Evolutionary conservation across 2,797 vertebrate species (phyloP).

Genomic region (Enteromius fasciolatus): DNA sequence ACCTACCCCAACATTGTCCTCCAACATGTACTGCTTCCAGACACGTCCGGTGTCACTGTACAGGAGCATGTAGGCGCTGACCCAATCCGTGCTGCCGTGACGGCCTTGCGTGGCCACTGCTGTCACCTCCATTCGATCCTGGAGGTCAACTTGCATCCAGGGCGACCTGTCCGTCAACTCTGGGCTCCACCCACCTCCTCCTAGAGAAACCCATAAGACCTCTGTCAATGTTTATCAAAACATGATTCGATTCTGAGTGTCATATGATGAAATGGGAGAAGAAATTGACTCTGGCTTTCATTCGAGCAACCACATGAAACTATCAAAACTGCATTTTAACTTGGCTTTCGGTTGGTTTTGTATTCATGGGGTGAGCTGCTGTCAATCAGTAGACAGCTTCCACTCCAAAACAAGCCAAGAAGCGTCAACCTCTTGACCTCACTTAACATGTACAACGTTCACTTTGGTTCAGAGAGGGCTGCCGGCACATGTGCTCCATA

Average conservation of each 20-base stretch:
- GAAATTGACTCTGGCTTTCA: neutral
- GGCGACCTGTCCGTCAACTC: conserved; percentile 83
- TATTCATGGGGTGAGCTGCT: neutral
- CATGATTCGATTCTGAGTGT: neutral
- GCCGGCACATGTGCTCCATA: conserved; percentile 35
- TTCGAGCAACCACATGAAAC: neutral
- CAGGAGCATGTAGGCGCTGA: conserved; percentile 88
- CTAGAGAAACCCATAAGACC: conserved; percentile 69
- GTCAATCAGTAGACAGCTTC: conserved; percentile 7
- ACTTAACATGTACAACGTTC: conserved; percentile 46
- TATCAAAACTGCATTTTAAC: neutral
- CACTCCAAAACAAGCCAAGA: conserved; percentile 17
- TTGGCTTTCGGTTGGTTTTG: conserved; percentile 6
- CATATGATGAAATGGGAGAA: neutral
- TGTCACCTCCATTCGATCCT: conserved; percentile 90
- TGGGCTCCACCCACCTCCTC: conserved; percentile 94
- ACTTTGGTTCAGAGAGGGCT: neutral
- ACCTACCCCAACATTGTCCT: conserved; percentile 89
- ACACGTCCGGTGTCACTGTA: conserved; percentile 91
- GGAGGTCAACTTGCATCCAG: conserved; percentile 95
- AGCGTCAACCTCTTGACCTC: conserved; percentile 35
- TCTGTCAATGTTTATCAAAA: conserved; percentile 14
- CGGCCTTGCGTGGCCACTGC: conserved; percentile 92
- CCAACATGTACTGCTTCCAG: conserved; percentile 92
- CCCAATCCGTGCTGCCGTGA: conserved; percentile 92